These are phyloP conservation scores for Lissonota sp. DNA, from an alignment of 2,888 invertebrate genomes.

Conservation along the genomic window DNA sequence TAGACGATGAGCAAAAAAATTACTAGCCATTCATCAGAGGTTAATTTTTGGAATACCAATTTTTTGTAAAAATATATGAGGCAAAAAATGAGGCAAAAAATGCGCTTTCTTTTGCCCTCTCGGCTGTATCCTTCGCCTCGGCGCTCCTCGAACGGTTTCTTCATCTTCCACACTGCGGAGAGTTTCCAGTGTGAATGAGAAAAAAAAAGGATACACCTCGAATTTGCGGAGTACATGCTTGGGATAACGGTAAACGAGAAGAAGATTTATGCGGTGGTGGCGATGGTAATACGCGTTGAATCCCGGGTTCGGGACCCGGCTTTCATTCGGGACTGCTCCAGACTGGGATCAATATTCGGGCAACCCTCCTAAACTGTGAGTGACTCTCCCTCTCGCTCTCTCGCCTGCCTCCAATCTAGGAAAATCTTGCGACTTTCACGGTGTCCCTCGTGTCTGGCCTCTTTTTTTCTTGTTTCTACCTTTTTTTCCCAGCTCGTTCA, in stretches of 20 bases:
- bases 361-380: constrained; percentile 77
- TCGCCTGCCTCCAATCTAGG: constrained; percentile 7
- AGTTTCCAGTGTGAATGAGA: neutral
- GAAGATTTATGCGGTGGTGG: constrained; percentile 57
- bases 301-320: constrained; percentile 68
- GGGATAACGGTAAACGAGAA: constrained; percentile 50
- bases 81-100: no score
- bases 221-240: constrained; percentile 5
- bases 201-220: constrained; percentile 9
- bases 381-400: constrained; percentile 53
- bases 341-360: constrained; percentile 78
- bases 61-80: no score
- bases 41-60: no score
- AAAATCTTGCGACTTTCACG: constrained; percentile 31
- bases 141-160: neutral
- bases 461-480: constrained; percentile 2
- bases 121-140: neutral
- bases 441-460: constrained; percentile 2
- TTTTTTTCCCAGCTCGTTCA: constrained; percentile 17
- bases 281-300: constrained; percentile 36
- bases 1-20: neutral
- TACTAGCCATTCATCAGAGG: no score
- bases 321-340: constrained; percentile 68
- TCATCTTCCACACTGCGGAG: neutral
- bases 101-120: neutral